A percentile compares a stretch with the other conserved stretches of the same genome.
These are phyloP conservation scores for Castor canadensis DNA, from an alignment of 2,113 vertebrate species.

Conservation along the genomic window DNA sequence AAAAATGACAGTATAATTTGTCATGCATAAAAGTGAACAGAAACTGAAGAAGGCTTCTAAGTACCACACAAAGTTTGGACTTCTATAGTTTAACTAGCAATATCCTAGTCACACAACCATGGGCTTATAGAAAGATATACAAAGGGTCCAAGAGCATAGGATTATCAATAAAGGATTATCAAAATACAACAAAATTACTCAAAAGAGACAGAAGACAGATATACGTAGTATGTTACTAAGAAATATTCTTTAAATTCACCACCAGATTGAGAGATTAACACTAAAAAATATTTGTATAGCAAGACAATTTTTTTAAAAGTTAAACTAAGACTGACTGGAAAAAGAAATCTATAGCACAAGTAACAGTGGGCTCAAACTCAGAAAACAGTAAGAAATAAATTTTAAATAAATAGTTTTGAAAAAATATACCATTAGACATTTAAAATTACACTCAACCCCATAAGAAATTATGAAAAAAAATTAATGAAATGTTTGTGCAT, in stretches of 20 bases:
- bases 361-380: slow-evolving; percentile 13
- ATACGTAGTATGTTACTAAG: neutral
- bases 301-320: neutral
- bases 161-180: neutral
- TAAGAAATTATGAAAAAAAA: slow-evolving; percentile 28
- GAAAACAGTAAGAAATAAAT: neutral
- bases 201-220: neutral
- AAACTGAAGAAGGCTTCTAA: neutral
- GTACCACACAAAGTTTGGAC: neutral
- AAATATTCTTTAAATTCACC: neutral
- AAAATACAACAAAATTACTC: neutral
- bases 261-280: neutral
- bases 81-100: neutral
- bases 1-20: neutral
- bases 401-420: neutral
- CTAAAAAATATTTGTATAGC: neutral
- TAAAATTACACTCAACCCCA: neutral
- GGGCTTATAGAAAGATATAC: neutral
- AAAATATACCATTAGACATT: neutral
- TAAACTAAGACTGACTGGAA: neutral
- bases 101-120: neutral
- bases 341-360: neutral
- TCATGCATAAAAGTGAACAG: neutral
- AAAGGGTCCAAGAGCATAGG: neutral
- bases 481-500: neutral